Evolutionary conservation across 2,888 invertebrate genomes (phyloP).

Genomic region (Rapana venosa): DNA sequence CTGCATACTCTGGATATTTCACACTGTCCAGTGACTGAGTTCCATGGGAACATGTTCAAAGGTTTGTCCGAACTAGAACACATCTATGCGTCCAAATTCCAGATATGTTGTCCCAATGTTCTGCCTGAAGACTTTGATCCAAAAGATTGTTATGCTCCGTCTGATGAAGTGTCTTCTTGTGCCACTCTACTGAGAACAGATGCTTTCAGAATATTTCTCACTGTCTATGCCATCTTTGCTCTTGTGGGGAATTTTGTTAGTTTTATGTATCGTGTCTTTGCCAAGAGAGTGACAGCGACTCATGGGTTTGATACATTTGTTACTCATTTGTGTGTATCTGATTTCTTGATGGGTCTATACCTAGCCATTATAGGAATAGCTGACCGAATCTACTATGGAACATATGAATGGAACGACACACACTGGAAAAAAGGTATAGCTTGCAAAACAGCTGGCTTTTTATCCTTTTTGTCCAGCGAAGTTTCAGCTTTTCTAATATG

Average conservation of each 20-base stretch:
- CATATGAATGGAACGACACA: constrained; percentile 58
- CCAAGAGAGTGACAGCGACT: neutral
- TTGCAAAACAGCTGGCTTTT: constrained; percentile 60
- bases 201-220: constrained; percentile 22
- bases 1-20: constrained; percentile 16
- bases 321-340: constrained; percentile 46
- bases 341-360: constrained; percentile 60
- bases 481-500: constrained; percentile 83
- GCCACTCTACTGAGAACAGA: constrained; percentile 22
- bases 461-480: constrained; percentile 80
- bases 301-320: constrained; percentile 44
- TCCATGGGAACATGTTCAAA: constrained; percentile 8
- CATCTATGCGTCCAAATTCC: constrained; percentile 32
- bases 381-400: constrained; percentile 57
- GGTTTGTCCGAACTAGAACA: neutral
- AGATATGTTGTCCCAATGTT: constrained; percentile 35
- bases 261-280: constrained; percentile 33
- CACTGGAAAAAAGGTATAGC: constrained; percentile 56
- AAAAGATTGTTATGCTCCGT: constrained; percentile 33
- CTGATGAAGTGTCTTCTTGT: constrained; percentile 43
- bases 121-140: constrained; percentile 22
- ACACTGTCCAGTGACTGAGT: constrained; percentile 6
- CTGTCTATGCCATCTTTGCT: constrained; percentile 23
- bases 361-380: constrained; percentile 57
- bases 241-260: constrained; percentile 32